A percentile compares a stretch with the other conserved stretches of the same genome.
phyloP scores from a whole-genome alignment of 2,797 vertebrate species.

The Heteromormyrus szaboi region DNA sequence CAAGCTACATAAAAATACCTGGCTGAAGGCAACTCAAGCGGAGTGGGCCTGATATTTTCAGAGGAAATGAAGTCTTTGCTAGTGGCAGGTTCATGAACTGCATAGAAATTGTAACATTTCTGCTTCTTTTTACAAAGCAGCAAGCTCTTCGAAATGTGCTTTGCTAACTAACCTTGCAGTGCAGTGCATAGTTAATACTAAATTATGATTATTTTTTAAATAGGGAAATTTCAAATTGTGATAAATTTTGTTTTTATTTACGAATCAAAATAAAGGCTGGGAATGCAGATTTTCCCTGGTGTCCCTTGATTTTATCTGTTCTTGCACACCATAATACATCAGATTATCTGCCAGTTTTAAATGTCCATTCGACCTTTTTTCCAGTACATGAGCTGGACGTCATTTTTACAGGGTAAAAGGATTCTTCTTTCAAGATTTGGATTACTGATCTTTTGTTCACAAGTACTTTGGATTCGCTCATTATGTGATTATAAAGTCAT shows the following conservation, averaged over 20 bases:
- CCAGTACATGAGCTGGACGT: background rate
- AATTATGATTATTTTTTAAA: background rate
- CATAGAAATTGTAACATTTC: background rate
- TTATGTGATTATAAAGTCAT: background rate
- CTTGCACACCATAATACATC: background rate
- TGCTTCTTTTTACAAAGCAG: background rate
- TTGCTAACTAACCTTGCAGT: background rate
- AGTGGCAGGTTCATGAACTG: background rate
- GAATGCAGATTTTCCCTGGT: background rate
- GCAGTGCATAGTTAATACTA: background rate
- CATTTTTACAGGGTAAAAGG: background rate
- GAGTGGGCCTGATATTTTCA: background rate
- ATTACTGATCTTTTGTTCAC: background rate
- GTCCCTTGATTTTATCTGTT: background rate
- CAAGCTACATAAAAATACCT: background rate
- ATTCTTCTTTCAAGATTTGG: background rate
- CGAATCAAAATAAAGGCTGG: background rate
- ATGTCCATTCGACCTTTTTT: background rate
- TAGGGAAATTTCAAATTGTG: background rate
- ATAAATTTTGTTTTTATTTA: background rate
- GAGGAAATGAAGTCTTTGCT: background rate
- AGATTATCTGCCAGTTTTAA: background rate
- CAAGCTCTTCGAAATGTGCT: background rate
- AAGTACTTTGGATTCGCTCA: background rate
- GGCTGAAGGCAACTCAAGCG: background rate